Evolutionary conservation across 2,888 invertebrate species (phyloP).

Genomic region (Macrosoma leucophasiata): DNA sequence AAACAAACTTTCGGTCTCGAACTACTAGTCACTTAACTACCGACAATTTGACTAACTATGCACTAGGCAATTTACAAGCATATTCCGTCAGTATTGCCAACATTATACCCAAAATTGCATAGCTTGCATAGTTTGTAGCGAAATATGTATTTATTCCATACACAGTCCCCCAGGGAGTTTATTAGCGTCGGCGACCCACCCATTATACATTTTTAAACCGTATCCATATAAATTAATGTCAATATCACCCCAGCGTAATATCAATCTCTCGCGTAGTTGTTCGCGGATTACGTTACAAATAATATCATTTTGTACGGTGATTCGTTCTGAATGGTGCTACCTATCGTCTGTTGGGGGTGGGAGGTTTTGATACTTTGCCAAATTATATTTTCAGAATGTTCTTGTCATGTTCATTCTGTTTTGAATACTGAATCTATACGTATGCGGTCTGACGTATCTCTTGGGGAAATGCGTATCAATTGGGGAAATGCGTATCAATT

Average conservation of each 20-base stretch:
- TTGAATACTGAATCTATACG: no score
- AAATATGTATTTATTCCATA: constrained; percentile 41
- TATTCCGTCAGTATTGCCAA: no score
- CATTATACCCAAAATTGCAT: no score
- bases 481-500: no score
- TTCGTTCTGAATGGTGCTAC: constrained; percentile 71
- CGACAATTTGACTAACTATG: no score
- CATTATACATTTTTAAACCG: constrained; percentile 76
- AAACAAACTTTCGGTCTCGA: constrained; percentile 26
- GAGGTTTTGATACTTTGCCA: no score
- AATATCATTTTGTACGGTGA: constrained; percentile 75
- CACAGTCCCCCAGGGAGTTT: constrained; percentile 58
- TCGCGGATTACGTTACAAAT: constrained; percentile 75
- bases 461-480: no score
- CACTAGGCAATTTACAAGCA: no score
- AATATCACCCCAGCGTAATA: constrained; percentile 71
- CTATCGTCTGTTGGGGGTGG: constrained; percentile 2
- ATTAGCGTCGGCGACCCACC: constrained; percentile 63
- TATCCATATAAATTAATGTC: constrained; percentile 76
- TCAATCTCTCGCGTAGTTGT: constrained; percentile 70
- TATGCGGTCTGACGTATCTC: no score
- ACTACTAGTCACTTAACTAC: constrained; percentile 12
- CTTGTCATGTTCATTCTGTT: no score
- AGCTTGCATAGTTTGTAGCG: no score
- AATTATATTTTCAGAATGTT: no score